Base-by-base conservation (phyloP, 2,888 invertebrate genomes). In the Acronicta aceris region DNA sequence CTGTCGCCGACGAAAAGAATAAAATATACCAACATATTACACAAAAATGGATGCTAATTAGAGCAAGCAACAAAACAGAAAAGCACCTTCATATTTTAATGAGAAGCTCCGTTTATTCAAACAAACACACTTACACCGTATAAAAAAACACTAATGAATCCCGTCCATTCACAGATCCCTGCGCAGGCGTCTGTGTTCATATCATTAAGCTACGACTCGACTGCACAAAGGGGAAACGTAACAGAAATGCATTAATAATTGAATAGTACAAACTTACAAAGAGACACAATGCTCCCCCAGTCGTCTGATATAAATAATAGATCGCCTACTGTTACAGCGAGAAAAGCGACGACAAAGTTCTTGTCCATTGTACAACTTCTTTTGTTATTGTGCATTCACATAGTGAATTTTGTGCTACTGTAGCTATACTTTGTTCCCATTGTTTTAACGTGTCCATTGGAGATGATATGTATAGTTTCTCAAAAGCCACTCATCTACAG, bases 361-460 rank as follows among this genome's bases (percentile, higher is more conserved):
- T 63, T 52, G 43, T 36, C 70, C 59, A 76, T 81, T 81, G 79
- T 80, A 65, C 64, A 52, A 56, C 49, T 43, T 68, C 77, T 75
- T 78, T 83, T 82, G 80, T 82, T 67, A 68, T 42, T 77, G 74
- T 76, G 81, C 76, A 81, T 73, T 69, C 72, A 47, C 43, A 74
- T 48, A 59, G 60, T 62, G 69, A 64, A 71, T 65, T 74, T 73
- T 67, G 68, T 67, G 55, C 57, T 59, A 60, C 54, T 70, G 33
- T 16, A 43, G 16, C 25, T 62, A 63, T 42, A 48, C 43, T 59
- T 52, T 49, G 30, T 50, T 40, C 9, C 36, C 21, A 65, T 67
- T 73, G 71, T 76, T 67, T 43, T 59, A 46, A 33, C 16, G 6
- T 25, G n/a, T 40, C 12, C 33, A 47, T 48, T 21, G 41, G 30